Evolutionary conservation across 2,888 invertebrate species (phyloP).

Genomic region (Sinodicranocentrus sp.): DNA sequence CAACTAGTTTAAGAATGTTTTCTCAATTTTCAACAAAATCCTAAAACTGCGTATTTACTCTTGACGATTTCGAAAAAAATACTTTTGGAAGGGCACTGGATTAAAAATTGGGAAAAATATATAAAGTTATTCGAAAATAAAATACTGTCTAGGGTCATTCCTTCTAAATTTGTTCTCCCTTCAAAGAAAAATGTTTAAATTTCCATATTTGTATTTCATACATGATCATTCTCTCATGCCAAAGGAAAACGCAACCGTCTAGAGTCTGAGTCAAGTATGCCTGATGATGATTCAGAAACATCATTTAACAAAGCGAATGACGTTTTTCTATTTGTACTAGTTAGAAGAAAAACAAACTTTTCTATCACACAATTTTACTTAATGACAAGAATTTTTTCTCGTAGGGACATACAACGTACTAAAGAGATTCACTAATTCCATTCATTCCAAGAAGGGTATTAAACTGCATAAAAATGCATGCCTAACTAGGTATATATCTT

Average conservation of each 20-base stretch:
- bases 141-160: neutral
- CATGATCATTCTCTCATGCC: no score
- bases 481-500: neutral
- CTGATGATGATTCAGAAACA: neutral
- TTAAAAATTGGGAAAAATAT: no score
- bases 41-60: no score
- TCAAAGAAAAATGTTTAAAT: neutral
- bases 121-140: no score
- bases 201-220: neutral
- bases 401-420: no score
- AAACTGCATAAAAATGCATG: constrained; percentile 9
- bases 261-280: constrained; percentile 16
- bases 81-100: neutral
- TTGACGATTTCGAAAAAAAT: no score
- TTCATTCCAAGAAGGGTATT: constrained; percentile 40
- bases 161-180: neutral
- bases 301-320: neutral
- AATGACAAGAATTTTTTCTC: no score
- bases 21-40: no score
- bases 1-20: no score
- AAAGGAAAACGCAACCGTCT: neutral
- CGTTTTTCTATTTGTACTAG: neutral
- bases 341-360: neutral
- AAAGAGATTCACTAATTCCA: constrained; percentile 27
- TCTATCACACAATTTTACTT: no score